Percentiles rank a stretch among this genome's conserved stretches.
These are phyloP conservation scores for Pyrgilauda ruficollis DNA, from an alignment of 2,113 vertebrate genomes.

Conservation along the genomic window DNA sequence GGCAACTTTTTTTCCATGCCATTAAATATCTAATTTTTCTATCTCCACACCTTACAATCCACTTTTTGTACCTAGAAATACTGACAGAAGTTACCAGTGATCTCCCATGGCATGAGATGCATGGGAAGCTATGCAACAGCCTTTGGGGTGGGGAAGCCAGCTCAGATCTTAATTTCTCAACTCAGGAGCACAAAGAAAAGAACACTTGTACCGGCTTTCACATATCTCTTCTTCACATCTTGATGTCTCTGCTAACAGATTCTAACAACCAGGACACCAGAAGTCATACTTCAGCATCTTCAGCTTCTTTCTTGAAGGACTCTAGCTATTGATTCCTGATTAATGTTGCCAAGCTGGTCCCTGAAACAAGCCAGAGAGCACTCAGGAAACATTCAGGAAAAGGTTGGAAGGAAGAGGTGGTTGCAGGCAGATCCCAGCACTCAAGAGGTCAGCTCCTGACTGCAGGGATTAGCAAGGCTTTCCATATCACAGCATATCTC, in stretches of 20 bases:
- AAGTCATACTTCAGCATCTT: slow-evolving; percentile 31
- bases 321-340: slow-evolving; percentile 32
- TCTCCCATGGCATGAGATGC: not conserved
- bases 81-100: not conserved
- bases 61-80: not conserved
- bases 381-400: slow-evolving; percentile 1
- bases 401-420: not conserved
- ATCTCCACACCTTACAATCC: not conserved
- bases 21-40: not conserved
- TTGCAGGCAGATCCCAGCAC: not conserved
- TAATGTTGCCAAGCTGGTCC: not conserved
- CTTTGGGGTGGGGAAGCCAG: not conserved
- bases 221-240: slow-evolving; percentile 18
- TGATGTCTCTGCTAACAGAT: not conserved
- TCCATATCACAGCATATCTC: not conserved
- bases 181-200: not conserved
- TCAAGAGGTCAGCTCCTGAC: not conserved
- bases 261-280: slow-evolving; percentile 28
- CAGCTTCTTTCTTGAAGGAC: slow-evolving; percentile 22
- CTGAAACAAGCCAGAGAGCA: slow-evolving; percentile 25
- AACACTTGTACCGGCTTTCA: not conserved
- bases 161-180: not conserved
- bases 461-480: not conserved
- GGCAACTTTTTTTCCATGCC: not conserved
- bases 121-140: not conserved